Base-by-base conservation (phyloP, 2,888 invertebrate genomes). In the Himalopsyche tibetana region DNA sequence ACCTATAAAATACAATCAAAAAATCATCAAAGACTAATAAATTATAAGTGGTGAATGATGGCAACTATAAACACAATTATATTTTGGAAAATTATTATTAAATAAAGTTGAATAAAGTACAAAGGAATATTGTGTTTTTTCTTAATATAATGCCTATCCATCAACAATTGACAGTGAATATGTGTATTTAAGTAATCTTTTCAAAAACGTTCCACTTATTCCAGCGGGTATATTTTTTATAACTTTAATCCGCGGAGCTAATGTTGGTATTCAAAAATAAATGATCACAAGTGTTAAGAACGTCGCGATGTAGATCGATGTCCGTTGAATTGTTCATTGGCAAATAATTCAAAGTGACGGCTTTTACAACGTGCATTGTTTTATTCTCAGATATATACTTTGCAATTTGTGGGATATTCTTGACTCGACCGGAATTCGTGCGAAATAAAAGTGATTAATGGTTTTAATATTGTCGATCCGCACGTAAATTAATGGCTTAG, bases 321-420 rank as follows among this genome's bases (percentile, higher is more conserved):
- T 82, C 85, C 85, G 84, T 84, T 69, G 85, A 86, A 88, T 88
- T 86, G 88, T 85, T 86, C 82, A 45, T 82, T 51, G 88, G 88
- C 85, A 83, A 85, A 88, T 88, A 88, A 88, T 85, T 88, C 88
- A 88, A 83, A 80, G 84, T 86, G 88, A 86, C 86, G 83, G 86
- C 88, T 86, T 83, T 86, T 86, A 84, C 84, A 79, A 86, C 86
- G 74, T 19, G 82, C 38, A 82, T 85, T 82, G 80, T 85, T 85
- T 84, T 84, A 84, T 83, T 84, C 83, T 83, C 55, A 79, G 82
- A 83, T 63, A 19, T 63, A 28, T 63, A 63, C 63, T 63, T 63
- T 28, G 19, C 63, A 63, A 63, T 63, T 63, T 63, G 63, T 63
- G 63, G 63, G 63, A 63, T 63, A 63, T 63, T 63, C 63, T 63